Evolutionary conservation across 2,113 vertebrate genomes (phyloP), one percentile per base, ranked within the genome.

Genomic region (Scomber scombrus): DNA sequence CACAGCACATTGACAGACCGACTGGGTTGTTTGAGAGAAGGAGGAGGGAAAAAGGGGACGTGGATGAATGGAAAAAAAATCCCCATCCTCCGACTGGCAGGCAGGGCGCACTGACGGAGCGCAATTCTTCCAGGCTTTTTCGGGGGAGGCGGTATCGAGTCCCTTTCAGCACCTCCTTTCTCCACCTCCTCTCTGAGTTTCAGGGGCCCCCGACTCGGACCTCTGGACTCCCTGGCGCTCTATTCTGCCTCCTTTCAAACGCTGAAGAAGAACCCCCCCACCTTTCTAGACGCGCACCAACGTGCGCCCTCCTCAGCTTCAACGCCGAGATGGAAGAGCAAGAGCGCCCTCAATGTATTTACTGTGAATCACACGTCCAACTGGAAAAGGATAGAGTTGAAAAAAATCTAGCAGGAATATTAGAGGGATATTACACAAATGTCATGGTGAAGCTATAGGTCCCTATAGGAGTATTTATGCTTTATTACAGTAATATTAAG

Each of bases 31-130:
- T 87, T 86, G 87, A 88, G 90, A 84, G 84, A 10, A 80, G 81
- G 82, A 81, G 90, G 86, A 80, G 71, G 87, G 57, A 64, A 66
- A 67, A 69, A 68, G 61, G 86, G 89, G 86, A 84, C 81, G 80
- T 87, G 57, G 79, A 72, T 84, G 76, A 80, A 74, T 85, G 84
- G 71, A 16, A 29, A 40, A 75, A 86, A 90, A 92, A 92, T 80
- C 89, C 92, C 87, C 88, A 92, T 93, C 90, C 92, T 94, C 88
- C 82, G 93, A 91, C 91, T 91, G 93, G 89, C 89, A 89, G 90
- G 85, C 87, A 84, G 90, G 83, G 88, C 81, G 92, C 91, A 86
- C 84, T 88, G 91, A 83, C 82, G 68, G 82, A 88, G 86, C 82
- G 90, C 72, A 80, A 84, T 91, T 91, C 90, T 87, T 91, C 84